Percentiles rank a stretch among this genome's conserved stretches.
These are phyloP conservation scores for Ruditapes philippinarum DNA, from an alignment of 1,140 invertebrate species.

Conservation along the genomic window DNA sequence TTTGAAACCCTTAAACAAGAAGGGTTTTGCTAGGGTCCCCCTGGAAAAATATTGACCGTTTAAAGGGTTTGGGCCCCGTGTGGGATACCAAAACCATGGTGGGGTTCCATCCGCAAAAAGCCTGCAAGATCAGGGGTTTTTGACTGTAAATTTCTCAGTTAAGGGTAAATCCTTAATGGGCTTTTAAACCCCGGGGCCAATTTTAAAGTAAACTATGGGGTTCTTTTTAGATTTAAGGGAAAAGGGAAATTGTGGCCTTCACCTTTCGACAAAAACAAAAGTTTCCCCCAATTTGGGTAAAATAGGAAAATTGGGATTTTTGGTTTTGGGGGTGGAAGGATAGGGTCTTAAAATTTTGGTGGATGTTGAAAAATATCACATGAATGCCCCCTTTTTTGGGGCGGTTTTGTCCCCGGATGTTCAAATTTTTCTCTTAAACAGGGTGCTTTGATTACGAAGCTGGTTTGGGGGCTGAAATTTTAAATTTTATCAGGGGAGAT, in stretches of 20 bases:
- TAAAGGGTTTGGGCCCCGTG: too few relatives aligned
- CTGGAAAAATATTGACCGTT: constrained; percentile 2
- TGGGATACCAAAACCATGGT: constrained; percentile 77
- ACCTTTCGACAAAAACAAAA: constrained; percentile 76
- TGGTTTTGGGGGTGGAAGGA: constrained; percentile 68
- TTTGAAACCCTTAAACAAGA: constrained; percentile 41
- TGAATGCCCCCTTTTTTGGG: constrained; percentile 71
- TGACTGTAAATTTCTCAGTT: constrained; percentile 71
- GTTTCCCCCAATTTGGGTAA: constrained; percentile 74
- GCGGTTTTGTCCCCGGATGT: constrained; percentile 66
- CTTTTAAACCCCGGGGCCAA: constrained; percentile 74
- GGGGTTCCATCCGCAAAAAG: constrained; percentile 74
- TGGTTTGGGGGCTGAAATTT: not conserved
- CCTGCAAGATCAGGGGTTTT: constrained; percentile 78
- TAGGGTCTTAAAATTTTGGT: constrained; percentile 17
- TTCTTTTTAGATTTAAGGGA: constrained; percentile 79
- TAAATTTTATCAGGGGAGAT: constrained; percentile 42
- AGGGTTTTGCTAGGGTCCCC: constrained; percentile 57
- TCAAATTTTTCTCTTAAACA: constrained; percentile 61
- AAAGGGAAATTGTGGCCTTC: constrained; percentile 71
- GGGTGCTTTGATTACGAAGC: not conserved
- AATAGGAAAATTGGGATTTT: constrained; percentile 33
- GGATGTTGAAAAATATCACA: too few relatives aligned
- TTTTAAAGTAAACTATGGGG: constrained; percentile 72
- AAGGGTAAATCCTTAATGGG: constrained; percentile 74